Conservation (phyloP, 2,888 invertebrate species). For the Miltochrista miniata region DNA sequence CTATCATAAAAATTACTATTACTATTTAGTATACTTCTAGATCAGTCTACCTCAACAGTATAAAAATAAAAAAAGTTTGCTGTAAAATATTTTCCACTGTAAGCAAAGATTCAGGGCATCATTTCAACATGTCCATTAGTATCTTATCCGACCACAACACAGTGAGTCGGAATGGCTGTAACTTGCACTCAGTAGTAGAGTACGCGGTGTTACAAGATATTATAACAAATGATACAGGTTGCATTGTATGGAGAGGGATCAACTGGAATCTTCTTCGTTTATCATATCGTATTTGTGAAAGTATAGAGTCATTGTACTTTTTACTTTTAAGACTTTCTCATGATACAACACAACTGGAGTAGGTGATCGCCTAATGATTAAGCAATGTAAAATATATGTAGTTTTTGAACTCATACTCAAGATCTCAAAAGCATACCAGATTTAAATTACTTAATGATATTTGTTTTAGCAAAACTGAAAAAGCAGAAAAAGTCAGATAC, state of each 20-base stretch:
- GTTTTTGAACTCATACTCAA: too few species aligned
- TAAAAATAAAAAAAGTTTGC: not conserved
- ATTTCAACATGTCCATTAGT: constrained; percentile 21
- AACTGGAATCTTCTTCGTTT: constrained; percentile 51
- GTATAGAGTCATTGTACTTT: constrained; percentile 23
- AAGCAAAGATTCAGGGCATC: constrained; percentile 9
- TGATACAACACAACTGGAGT: too few species aligned
- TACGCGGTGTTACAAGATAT: constrained; percentile 53
- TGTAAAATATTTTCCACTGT: not conserved
- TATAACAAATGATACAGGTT: constrained; percentile 62
- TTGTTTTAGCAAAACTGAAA: too few species aligned
- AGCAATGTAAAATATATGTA: too few species aligned
- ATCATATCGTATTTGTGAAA: constrained; percentile 44
- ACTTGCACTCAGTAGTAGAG: constrained; percentile 32
- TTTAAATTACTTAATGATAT: too few species aligned
- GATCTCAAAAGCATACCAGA: too few species aligned
- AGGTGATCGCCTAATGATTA: too few species aligned
- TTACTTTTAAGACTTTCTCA: too few species aligned
- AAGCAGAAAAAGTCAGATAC: too few species aligned
- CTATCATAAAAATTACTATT: too few species aligned
- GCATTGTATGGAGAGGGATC: constrained; percentile 44
- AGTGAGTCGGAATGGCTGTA: constrained; percentile 40
- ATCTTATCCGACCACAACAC: constrained; percentile 17
- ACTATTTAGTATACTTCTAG: too few species aligned
- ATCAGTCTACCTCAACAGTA: too few species aligned